phyloP scores from a whole-genome alignment of 2,888 invertebrate species.

The Syrphus vitripennis region DNA sequence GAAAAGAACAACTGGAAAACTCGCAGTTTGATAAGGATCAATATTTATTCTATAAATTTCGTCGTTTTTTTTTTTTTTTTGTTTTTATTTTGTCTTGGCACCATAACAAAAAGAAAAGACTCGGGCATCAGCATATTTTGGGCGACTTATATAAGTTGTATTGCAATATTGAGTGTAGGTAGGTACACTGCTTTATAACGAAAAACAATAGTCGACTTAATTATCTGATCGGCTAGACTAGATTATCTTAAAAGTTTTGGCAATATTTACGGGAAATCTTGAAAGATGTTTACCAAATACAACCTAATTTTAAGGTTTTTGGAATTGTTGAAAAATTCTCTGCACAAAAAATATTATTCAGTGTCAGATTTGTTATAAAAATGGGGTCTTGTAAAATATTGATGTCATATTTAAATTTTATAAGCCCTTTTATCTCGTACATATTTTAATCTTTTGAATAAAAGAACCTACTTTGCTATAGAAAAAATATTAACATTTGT shows the following conservation, averaged over 20 bases:
- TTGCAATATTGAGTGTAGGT: background rate
- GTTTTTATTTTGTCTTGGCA: background rate
- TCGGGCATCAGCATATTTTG: constrained; percentile 20
- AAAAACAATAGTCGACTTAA: constrained; percentile 40
- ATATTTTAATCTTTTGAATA: no score
- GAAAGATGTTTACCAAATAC: no score
- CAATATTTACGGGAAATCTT: no score
- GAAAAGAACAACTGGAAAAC: constrained; percentile 36
- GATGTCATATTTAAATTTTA: no score
- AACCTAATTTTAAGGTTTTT: no score
- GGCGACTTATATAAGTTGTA: constrained; percentile 6
- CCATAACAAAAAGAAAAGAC: background rate
- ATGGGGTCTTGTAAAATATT: no score
- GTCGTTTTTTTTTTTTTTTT: no score
- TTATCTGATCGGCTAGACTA: constrained; percentile 64
- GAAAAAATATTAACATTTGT: no score
- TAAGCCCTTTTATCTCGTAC: no score
- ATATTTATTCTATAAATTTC: constrained; percentile 43
- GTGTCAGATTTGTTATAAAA: no score
- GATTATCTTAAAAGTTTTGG: constrained; percentile 28
- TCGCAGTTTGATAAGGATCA: constrained; percentile 54
- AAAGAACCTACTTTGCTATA: no score
- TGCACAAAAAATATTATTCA: no score
- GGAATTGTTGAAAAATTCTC: background rate
- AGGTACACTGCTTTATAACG: background rate